Evolutionary conservation across 1,140 invertebrate species (phyloP).

Genomic region (Mizuhopecten yessoensis): DNA sequence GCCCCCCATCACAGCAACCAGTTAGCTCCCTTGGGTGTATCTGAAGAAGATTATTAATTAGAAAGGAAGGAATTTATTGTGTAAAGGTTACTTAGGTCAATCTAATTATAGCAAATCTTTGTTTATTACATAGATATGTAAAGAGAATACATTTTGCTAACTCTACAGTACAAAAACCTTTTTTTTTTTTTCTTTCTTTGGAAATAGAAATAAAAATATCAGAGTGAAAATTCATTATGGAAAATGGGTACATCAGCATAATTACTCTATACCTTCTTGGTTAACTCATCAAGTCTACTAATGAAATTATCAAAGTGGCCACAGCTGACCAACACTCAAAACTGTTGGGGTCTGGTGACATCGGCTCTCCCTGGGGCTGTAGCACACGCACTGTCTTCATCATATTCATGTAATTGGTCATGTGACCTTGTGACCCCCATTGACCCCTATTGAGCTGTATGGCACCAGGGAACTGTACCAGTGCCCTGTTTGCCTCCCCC

Average conservation of each 20-base stretch:
- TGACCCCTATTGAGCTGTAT: background rate
- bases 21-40: background rate
- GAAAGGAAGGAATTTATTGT: background rate
- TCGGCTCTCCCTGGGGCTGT: background rate
- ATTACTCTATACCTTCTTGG: background rate
- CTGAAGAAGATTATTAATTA: background rate
- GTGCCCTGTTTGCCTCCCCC: background rate
- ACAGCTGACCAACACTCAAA: background rate
- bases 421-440: background rate
- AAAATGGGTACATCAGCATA: background rate
- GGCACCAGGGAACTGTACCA: constrained; percentile 8
- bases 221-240: background rate
- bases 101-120: background rate
- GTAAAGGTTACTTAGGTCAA: background rate
- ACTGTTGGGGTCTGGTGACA: background rate
- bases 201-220: no score
- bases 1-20: background rate
- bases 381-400: background rate
- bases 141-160: background rate
- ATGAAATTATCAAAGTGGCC: background rate
- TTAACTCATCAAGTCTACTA: background rate
- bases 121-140: background rate
- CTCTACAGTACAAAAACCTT: no score
- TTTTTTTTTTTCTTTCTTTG: no score
- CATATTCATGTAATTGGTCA: background rate